Evolutionary conservation across 2,113 vertebrate genomes (phyloP), one percentile per base, ranked within the genome.

Genomic region (Paratilapia polleni): DNA sequence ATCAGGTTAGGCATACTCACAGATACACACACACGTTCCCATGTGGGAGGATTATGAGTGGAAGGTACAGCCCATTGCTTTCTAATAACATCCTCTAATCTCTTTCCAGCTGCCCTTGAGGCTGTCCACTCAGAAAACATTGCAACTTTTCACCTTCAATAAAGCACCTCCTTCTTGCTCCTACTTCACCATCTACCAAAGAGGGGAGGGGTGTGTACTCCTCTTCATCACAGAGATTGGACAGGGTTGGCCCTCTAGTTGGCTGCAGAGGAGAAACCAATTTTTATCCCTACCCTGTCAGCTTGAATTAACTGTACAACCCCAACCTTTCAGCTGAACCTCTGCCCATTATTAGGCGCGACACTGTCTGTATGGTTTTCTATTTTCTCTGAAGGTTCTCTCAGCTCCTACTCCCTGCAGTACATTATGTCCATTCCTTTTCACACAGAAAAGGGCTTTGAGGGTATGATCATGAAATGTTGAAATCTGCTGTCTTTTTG

Each of bases 11-110:
- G 26, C 56, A 64, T 79, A 85, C 68, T 47, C 86, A 59, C 79
- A 79, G 20, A 86, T 8, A 81, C 70, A 83, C 77, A 66, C 78
- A 75, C 78, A 70, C 20, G 1, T 4, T 86, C 81, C 87, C 82
- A 54, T 77, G 88, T 88, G 84, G 90, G 89, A 92, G 92, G 89
- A 92, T 94, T 94, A 90, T 92, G 90, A 91, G 89, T 78, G 83
- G 83, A 87, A 56, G 91, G 91, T 92, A 93, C 94, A 94, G 92
- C 88, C 93, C 92, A 95, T 94, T 93, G 94, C 92, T 93, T 94
- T 93, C 91, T 94, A 92, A 94, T 95, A 94, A 95, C 94, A 94
- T 92, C 86, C 88, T 93, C 87, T 94, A 95, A 95, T 94, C 94
- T 95, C 88, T 89, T 64, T 91, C 87, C 86, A 85, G 90, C 83